Evolutionary conservation across 2,113 vertebrate genomes (phyloP), one percentile per base, ranked within the genome.

Genomic region (Sula dactylatra): DNA sequence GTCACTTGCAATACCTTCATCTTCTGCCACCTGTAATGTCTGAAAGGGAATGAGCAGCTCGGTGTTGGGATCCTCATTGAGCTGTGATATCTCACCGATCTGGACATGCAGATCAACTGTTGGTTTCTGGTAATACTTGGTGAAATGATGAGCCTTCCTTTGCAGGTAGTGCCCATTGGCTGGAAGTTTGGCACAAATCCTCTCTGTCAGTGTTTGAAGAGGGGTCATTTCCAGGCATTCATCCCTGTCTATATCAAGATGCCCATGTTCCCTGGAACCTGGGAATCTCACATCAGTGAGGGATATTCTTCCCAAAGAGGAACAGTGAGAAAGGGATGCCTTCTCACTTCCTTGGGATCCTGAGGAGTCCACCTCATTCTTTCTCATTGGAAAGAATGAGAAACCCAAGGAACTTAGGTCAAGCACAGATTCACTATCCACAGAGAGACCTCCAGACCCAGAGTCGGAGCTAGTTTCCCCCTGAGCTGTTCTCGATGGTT

Each of bases 1-100:
- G 81, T 93, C 90, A 21, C 94, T 96, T 8, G 95, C 86, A 49
- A 89, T 93, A 7, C 82, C 88, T 32, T 94, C 87, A 3, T 97
- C 92, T 34, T 96, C 95, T 79, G 93, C 72, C 77, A 96, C 58
- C 79, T 84, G 90, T 50, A 90, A 66, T 2, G 72, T 92, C 72
- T 91, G 93, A 11, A 93, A 2, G 65, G 87, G 47, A 74, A 88
- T 13, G n/a, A 90, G 36, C 55, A 74, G 80, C 59, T 65, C 6
- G 0, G 4, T 34, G 65, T 54, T 77, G 76, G 56, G 65, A 18
- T 90, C 40, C 25, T 36, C n/a, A 0, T 12, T 4, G 45, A 24
- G 64, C 82, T 62, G 86, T 5, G 38, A 7, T 6, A 6, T 9
- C 8, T 42, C 32, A 3, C 19, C 4, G 2, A 1, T 1, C n/a